A percentile compares a stretch with the other conserved stretches of the same genome.
Evolutionary conservation across 2,113 vertebrate genomes (phyloP).

Genomic region (Lepus europaeus): DNA sequence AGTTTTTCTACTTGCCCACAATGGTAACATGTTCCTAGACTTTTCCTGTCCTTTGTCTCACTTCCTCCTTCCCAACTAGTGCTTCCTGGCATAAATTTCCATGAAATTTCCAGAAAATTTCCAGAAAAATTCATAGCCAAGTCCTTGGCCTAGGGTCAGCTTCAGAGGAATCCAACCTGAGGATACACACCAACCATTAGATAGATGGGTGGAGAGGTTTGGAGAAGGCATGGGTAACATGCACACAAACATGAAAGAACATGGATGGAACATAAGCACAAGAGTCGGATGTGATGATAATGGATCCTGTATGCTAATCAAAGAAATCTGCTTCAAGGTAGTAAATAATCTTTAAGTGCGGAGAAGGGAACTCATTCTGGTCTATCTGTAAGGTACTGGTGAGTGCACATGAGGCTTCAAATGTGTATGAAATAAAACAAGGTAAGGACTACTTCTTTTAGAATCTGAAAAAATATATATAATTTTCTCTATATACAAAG

Average conservation of each 20-base stretch:
- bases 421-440: background rate
- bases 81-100: background rate
- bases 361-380: background rate
- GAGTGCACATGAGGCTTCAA: background rate
- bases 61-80: background rate
- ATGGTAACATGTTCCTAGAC: background rate
- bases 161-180: background rate
- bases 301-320: background rate
- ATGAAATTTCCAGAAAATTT: background rate
- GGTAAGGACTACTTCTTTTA: background rate
- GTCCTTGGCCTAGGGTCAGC: background rate
- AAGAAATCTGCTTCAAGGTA: background rate
- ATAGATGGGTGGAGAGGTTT: background rate
- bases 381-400: background rate
- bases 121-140: background rate
- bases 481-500: background rate
- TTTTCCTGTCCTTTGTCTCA: background rate
- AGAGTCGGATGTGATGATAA: background rate
- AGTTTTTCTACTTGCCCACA: background rate
- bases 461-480: background rate
- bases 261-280: background rate
- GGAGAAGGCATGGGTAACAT: background rate
- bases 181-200: background rate
- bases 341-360: background rate
- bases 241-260: background rate